Base-by-base conservation (phyloP, 2,797 vertebrate species). In the Oceanodroma leucorhoa region DNA sequence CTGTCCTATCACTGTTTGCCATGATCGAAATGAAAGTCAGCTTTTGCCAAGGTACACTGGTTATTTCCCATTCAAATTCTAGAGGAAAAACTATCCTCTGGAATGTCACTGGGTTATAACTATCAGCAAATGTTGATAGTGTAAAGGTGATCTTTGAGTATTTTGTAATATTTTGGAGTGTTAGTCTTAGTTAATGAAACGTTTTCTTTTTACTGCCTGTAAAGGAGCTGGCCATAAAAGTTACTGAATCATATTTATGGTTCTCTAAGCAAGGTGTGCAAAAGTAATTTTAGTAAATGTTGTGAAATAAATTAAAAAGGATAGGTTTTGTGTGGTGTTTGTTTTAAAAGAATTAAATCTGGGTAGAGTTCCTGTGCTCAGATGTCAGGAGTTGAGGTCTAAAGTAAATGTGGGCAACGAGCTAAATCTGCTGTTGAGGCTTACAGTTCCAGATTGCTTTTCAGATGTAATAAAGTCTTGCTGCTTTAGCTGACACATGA, bases 311-410 rank as follows among this genome's bases (percentile, higher is more conserved):
- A 84, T 93, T 70, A 3, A 55, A 90, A 93, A 40, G 18, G 13
- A 6, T 27, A 24, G 19, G 2, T 70, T 83, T 81, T 78, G 10
- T 85, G 41, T 81, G 19, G 23, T 85, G 57, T 91, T 96, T 93
- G 57, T 82, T 89, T 94, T 79, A 84, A 95, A 90, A 88, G 22
- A 94, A 90, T 87, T 89, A 82, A 92, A 79, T 87, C 66, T 89
- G 22, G 13, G 24, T 72, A 79, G 45, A 76, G 17, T 24, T 90
- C 43, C 69, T 78, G 36, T 78, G 66, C 38, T 92, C 16, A 94
- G 60, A 87, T 95, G 77, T 90, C 70, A 93, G 23, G 22, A 80
- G 18, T 18, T 73, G 69, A 90, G 26, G 65, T 80, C 40, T 81
- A 78, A 88, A 94, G 67, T 73, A 90, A 89, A 87, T 27, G 18